phyloP scores from a whole-genome alignment of 2,888 invertebrate genomes.

The Cepaea hortensis region DNA sequence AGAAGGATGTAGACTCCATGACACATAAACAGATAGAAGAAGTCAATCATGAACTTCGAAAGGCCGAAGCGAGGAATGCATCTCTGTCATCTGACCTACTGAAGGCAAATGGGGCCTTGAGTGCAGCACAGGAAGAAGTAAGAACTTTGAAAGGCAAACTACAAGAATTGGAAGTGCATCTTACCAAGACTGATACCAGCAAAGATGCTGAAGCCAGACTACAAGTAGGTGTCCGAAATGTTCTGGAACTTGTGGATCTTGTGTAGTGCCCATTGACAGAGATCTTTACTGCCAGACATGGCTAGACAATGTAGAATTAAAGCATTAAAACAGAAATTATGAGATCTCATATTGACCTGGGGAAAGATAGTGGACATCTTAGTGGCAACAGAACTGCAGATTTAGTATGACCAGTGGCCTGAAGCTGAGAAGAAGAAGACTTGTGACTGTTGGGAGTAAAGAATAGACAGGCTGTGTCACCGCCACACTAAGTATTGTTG shows the following conservation, averaged over 20 bases:
- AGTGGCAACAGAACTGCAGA: too few relatives aligned
- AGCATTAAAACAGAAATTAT: too few relatives aligned
- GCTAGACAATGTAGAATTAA: too few relatives aligned
- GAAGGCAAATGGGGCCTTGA: slow-evolving; percentile 73
- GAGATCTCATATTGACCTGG: too few relatives aligned
- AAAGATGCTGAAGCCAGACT: slow-evolving; percentile 78
- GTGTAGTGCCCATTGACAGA: too few relatives aligned
- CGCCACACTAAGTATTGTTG: too few relatives aligned
- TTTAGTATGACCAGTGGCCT: too few relatives aligned
- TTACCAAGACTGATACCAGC: slow-evolving; percentile 59
- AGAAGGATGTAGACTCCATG: slow-evolving; percentile 63
- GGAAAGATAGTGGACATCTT: too few relatives aligned
- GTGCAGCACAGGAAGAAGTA: slow-evolving; percentile 79
- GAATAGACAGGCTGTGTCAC: too few relatives aligned
- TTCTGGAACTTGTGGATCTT: background rate
- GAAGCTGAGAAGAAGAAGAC: too few relatives aligned
- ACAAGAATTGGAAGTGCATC: slow-evolving; percentile 66
- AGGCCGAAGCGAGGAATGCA: slow-evolving; percentile 61
- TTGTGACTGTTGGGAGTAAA: too few relatives aligned
- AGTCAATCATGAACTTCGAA: slow-evolving; percentile 77
- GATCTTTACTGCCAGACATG: too few relatives aligned
- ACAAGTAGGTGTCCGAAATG: slow-evolving; percentile 73
- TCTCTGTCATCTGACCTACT: slow-evolving; percentile 70
- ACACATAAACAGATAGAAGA: slow-evolving; percentile 74
- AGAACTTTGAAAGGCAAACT: slow-evolving; percentile 79